Evolutionary conservation across 1,140 invertebrate species (phyloP).

Genomic region (Drosophila pectinifera): DNA sequence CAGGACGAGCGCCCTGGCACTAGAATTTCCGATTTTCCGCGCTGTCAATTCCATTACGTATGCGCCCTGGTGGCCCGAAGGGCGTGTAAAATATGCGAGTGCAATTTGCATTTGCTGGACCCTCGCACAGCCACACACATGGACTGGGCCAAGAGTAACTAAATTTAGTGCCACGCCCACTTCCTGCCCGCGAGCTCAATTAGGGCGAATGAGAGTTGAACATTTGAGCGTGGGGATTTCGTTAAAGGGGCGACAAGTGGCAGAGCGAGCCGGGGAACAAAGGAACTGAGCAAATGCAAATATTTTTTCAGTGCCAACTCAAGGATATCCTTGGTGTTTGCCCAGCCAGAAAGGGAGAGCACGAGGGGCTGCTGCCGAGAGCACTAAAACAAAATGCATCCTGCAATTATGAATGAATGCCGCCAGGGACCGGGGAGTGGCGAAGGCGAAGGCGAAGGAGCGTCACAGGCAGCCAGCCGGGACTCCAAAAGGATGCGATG

Average conservation of each 20-base stretch:
- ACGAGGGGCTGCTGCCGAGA: slow-evolving; percentile 7
- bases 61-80: slow-evolving; percentile 39
- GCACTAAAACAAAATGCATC: slow-evolving; percentile 71
- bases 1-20: slow-evolving; percentile 21
- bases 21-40: slow-evolving; percentile 69
- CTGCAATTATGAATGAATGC: slow-evolving; percentile 78
- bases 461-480: slow-evolving; percentile 46
- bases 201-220: slow-evolving; percentile 30
- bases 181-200: slow-evolving; percentile 21
- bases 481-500: slow-evolving; percentile 54
- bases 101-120: slow-evolving; percentile 60
- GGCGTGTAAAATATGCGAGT: slow-evolving; percentile 60
- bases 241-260: slow-evolving; percentile 15
- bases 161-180: slow-evolving; percentile 32
- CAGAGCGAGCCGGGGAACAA: slow-evolving; percentile 13
- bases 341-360: slow-evolving; percentile 27
- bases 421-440: neutral
- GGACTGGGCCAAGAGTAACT: slow-evolving; percentile 34
- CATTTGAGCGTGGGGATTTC: slow-evolving; percentile 23
- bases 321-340: slow-evolving; percentile 80
- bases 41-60: slow-evolving; percentile 69
- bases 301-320: slow-evolving; percentile 79
- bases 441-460: slow-evolving; percentile 36
- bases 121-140: slow-evolving; percentile 5
- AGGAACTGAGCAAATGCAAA: slow-evolving; percentile 49